Evolutionary conservation across 2,888 invertebrate genomes (phyloP).

Genomic region (Scaptomyza tumidula): DNA sequence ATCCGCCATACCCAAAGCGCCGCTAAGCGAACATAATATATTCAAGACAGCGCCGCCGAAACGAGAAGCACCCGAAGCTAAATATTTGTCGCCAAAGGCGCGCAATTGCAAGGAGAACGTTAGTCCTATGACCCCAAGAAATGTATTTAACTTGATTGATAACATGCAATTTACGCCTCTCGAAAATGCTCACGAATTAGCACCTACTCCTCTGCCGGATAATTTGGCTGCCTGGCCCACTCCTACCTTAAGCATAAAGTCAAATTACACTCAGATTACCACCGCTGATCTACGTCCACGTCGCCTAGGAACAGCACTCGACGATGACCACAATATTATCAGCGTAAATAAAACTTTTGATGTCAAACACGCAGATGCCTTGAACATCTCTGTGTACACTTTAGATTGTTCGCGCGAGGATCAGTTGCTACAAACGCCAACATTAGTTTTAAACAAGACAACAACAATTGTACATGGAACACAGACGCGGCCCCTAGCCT

Average conservation of each 20-base stretch:
- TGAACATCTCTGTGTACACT: conserved; percentile 64
- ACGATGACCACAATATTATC: conserved; percentile 44
- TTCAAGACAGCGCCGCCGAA: conserved; percentile 12
- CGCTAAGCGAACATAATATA: conserved; percentile 75
- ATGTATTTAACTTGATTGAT: conserved; percentile 80
- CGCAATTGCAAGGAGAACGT: conserved; percentile 84
- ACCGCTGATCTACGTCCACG: conserved; percentile 71
- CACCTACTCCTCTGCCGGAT: conserved; percentile 55
- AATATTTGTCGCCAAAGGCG: conserved; percentile 38
- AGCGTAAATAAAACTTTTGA: conserved; percentile 81
- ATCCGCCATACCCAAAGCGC: conserved; percentile 38
- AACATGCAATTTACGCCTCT: conserved; percentile 83
- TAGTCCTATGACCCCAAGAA: conserved; percentile 84
- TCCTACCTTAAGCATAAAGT: conserved; percentile 54
- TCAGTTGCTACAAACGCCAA: conserved; percentile 33
- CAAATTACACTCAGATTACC: conserved; percentile 7
- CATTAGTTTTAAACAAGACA: conserved; percentile 72
- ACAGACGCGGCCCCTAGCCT: conserved; percentile 68
- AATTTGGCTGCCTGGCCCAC: conserved; percentile 81
- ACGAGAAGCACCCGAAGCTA: conserved; percentile 2
- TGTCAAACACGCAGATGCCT: conserved; percentile 62
- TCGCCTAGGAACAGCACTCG: conserved; percentile 63
- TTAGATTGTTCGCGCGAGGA: conserved; percentile 57
- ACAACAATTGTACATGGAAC: conserved; percentile 71
- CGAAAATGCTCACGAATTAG: conserved; percentile 36